Percentiles rank a stretch among this genome's conserved stretches.
Conservation (phyloP, 2,113 vertebrate genomes). For the Peromyscus maniculatus region DNA sequence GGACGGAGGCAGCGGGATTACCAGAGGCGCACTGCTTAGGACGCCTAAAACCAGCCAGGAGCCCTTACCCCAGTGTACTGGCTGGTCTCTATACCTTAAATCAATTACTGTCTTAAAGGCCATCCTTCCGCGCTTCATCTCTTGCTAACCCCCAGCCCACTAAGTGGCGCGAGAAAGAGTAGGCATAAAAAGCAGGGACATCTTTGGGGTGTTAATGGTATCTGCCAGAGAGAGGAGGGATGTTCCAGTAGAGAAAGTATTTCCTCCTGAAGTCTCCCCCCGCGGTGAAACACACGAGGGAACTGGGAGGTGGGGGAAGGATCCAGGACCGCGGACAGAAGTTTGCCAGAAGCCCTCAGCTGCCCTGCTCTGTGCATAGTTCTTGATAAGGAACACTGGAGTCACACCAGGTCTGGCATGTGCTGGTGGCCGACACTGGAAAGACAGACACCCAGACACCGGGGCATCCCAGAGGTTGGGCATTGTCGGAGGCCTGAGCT, state of each 20-base stretch:
- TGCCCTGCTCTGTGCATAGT: slow-evolving; percentile 8
- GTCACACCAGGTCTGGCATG: slow-evolving; percentile 56
- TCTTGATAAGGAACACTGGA: slow-evolving; percentile 65
- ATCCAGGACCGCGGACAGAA: not conserved
- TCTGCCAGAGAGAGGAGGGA: not conserved
- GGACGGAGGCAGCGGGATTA: not conserved
- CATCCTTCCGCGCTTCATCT: not conserved
- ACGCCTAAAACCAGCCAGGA: not conserved
- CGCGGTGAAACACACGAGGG: not conserved
- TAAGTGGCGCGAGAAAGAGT: not conserved
- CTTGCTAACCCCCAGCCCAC: not conserved
- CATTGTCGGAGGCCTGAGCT: not conserved
- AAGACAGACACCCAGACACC: slow-evolving; percentile 27
- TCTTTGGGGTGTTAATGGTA: not conserved
- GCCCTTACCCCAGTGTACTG: not conserved
- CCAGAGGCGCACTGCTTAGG: not conserved
- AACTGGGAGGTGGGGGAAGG: not conserved
- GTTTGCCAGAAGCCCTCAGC: slow-evolving; percentile 31
- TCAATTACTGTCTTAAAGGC: not conserved
- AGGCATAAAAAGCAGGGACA: not conserved
- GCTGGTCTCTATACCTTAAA: not conserved
- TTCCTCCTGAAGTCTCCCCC: not conserved
- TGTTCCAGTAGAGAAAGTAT: not conserved
- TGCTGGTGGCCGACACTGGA: slow-evolving; percentile 38
- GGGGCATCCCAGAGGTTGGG: slow-evolving; percentile 42